Percentiles rank a stretch among this genome's conserved stretches.
Conservation (phyloP, 2,888 invertebrate species). For the Eurois occulta region DNA sequence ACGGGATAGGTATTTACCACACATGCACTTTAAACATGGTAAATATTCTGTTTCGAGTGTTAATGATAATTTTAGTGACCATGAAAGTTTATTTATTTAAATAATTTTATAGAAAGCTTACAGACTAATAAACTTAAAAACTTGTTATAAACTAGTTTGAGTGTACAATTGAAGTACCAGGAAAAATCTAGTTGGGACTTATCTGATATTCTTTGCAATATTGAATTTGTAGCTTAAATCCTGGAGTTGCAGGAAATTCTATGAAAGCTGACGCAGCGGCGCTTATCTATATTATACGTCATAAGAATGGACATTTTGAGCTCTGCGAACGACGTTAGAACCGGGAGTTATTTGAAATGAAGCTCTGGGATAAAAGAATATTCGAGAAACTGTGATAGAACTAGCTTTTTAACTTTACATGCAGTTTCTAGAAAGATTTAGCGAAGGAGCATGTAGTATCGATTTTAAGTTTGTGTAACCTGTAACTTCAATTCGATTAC, state of each 20-base stretch:
- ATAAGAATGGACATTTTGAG: slow-evolving; percentile 47
- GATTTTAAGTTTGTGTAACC: background rate
- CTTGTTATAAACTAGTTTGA: background rate
- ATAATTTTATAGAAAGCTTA: too few relatives aligned
- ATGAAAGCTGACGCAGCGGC: slow-evolving; percentile 20
- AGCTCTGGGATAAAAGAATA: slow-evolving; percentile 27
- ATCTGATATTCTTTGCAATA: background rate
- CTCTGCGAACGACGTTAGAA: slow-evolving; percentile 41
- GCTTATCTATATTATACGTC: slow-evolving; percentile 54
- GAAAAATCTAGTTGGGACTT: background rate
- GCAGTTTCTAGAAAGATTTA: slow-evolving; percentile 1
- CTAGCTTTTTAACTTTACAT: slow-evolving; percentile 1
- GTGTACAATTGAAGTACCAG: background rate
- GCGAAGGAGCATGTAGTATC: background rate
- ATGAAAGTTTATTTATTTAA: too few relatives aligned
- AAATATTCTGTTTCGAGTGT: too few relatives aligned
- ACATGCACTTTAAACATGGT: too few relatives aligned
- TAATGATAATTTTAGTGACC: too few relatives aligned
- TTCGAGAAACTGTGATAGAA: background rate
- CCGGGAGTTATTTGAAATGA: slow-evolving; percentile 39
- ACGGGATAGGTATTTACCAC: too few relatives aligned
- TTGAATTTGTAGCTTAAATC: slow-evolving; percentile 18
- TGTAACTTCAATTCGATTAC: background rate
- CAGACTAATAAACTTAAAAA: too few relatives aligned
- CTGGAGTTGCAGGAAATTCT: slow-evolving; percentile 11